phyloP scores from a whole-genome alignment of 2,888 invertebrate genomes.

The Exephanes ischioxanthus region DNA sequence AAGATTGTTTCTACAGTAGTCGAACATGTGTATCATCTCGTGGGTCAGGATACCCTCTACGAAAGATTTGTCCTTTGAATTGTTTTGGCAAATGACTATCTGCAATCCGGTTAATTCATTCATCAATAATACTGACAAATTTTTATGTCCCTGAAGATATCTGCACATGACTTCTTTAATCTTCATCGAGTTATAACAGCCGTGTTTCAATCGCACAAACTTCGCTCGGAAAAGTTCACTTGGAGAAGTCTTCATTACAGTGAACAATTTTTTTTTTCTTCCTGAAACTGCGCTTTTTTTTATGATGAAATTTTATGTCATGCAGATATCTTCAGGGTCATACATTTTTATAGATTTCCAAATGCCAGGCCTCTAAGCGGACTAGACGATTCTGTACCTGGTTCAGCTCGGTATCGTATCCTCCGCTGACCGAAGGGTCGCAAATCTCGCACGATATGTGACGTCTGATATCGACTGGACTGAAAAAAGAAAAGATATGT shows the following conservation, averaged over 20 bases:
- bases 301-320: too few relatives aligned
- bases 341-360: too few relatives aligned
- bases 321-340: too few relatives aligned
- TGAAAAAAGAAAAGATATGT: slow-evolving; percentile 83
- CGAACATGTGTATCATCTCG: slow-evolving; percentile 98
- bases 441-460: slow-evolving; percentile 98
- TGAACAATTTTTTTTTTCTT: too few relatives aligned
- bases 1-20: slow-evolving; percentile 94
- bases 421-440: slow-evolving; percentile 93
- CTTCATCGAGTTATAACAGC: too few relatives aligned
- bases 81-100: slow-evolving; percentile 97
- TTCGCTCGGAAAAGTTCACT: too few relatives aligned
- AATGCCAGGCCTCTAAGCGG: too few relatives aligned
- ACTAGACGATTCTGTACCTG: slow-evolving; percentile 86
- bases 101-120: slow-evolving; percentile 81
- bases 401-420: slow-evolving; percentile 94
- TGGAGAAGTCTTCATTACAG: too few relatives aligned
- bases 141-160: not conserved
- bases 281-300: too few relatives aligned
- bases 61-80: slow-evolving; percentile 88
- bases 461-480: slow-evolving; percentile 93
- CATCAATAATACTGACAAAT: not conserved
- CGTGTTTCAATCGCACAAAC: too few relatives aligned
- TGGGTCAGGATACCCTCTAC: slow-evolving; percentile 94
- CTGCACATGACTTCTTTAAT: too few relatives aligned